Evolutionary conservation across 2,888 invertebrate species (phyloP), one percentile per base, ranked within the genome.

Genomic region (Dolomedes plantarius): DNA sequence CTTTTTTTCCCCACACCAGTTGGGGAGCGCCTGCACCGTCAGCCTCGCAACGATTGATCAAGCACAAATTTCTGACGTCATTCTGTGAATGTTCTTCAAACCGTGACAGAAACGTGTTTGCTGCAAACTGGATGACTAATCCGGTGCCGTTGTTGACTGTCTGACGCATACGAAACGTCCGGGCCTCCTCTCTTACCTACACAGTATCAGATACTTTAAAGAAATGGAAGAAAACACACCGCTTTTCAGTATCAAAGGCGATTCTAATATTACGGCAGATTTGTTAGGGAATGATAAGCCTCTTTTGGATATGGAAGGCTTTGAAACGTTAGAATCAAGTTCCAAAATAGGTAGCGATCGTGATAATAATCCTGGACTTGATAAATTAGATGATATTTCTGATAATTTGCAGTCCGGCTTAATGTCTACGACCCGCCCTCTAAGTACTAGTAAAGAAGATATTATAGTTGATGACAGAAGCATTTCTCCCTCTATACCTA

Each of bases 71-170:
- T 75, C 85, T 82, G 77, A 83, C 82, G 79, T 83, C 83, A 83
- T 75, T 23, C 29, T 36, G 50, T 80, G 79, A 62, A 76, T 78
- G 69, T 69, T 85, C 86, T 71, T 67, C 73, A 83, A 81, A 76
- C 76, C 88, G 88, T 77, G 78, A 76, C 68, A 76, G 86, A 80
- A 88, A 88, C 79, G 86, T 88, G 76, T 88, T 85, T 65, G 71
- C 56, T 62, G 36, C 28, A 46, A 85, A 79, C 78, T 86, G 73
- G 78, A 86, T 86, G 85, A 86, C 78, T 86, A 86, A 78, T 86
- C 64, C 74, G 62, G 72, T 62, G 72, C 29, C 72, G 62, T 32
- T 68, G 74, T 41, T 23, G 69, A 81, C 69, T 68, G 36, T 27
- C 32, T 36, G 67, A 73, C 79, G 62, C 46, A 36, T 46, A 11